These are phyloP conservation scores for Cryptocephalus primarius DNA, from an alignment of 2,888 invertebrate genomes.

Conservation along the genomic window DNA sequence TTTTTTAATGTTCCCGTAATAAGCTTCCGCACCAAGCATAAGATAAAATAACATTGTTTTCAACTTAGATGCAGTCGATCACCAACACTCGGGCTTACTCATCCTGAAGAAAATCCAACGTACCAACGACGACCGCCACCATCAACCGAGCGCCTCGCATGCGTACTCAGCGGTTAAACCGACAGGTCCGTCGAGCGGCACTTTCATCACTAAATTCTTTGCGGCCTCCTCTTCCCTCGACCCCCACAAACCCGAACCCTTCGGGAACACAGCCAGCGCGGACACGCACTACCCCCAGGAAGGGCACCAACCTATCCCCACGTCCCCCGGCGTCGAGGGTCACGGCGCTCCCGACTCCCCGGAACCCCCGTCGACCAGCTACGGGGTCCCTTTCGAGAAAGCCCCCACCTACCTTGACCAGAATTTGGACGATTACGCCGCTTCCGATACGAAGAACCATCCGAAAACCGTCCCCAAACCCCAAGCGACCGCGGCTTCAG, in stretches of 20 bases:
- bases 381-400: slow-evolving; percentile 1
- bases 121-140: slow-evolving; percentile 9
- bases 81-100: slow-evolving; percentile 28
- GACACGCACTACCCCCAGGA: background rate
- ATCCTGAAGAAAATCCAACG: slow-evolving; percentile 33
- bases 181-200: slow-evolving; percentile 10
- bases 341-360: background rate
- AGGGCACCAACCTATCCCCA: background rate
- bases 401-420: background rate
- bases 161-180: background rate
- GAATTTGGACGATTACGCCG: background rate
- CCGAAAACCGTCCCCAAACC: background rate
- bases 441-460: background rate
- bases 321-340: background rate
- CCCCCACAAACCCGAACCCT: background rate
- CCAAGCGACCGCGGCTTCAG: too few relatives aligned
- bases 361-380: background rate
- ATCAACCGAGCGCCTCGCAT: background rate
- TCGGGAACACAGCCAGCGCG: background rate
- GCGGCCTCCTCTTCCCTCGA: background rate
- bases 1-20: too few relatives aligned
- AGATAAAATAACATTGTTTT: slow-evolving; percentile 11
- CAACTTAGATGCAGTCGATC: slow-evolving; percentile 18
- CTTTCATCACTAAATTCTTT: background rate
- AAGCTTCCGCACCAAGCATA: too few relatives aligned